Evolutionary conservation across 2,113 vertebrate genomes (phyloP).

Genomic region (Mesocricetus auratus): DNA sequence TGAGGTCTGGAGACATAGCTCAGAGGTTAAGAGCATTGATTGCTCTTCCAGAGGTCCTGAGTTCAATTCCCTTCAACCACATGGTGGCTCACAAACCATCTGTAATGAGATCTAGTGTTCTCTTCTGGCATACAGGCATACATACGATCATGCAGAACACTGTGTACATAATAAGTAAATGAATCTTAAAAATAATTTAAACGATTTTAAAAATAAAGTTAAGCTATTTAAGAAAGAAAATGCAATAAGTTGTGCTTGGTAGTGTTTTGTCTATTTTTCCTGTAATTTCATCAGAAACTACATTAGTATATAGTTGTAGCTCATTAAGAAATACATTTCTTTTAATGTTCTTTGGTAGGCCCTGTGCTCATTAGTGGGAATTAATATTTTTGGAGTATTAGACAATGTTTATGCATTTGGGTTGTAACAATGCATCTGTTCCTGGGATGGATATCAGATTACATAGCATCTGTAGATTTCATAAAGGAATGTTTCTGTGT

Average conservation of each 20-base stretch:
- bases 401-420: background rate
- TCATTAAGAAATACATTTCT: background rate
- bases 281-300: background rate
- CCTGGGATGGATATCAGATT: background rate
- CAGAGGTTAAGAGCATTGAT: background rate
- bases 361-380: background rate
- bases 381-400: background rate
- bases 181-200: background rate
- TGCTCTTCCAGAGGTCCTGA: too few species aligned
- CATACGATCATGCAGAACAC: background rate
- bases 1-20: background rate
- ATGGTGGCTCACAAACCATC: background rate
- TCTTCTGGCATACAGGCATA: background rate
- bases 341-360: background rate
- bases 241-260: background rate
- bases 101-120: background rate
- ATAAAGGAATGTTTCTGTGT: background rate
- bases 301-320: background rate
- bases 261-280: background rate
- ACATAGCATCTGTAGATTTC: background rate
- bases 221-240: background rate
- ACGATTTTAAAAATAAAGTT: background rate
- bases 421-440: background rate
- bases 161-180: background rate
- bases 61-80: background rate